phyloP scores from a whole-genome alignment of 2,113 vertebrate species.

The Isurus oxyrinchus region DNA sequence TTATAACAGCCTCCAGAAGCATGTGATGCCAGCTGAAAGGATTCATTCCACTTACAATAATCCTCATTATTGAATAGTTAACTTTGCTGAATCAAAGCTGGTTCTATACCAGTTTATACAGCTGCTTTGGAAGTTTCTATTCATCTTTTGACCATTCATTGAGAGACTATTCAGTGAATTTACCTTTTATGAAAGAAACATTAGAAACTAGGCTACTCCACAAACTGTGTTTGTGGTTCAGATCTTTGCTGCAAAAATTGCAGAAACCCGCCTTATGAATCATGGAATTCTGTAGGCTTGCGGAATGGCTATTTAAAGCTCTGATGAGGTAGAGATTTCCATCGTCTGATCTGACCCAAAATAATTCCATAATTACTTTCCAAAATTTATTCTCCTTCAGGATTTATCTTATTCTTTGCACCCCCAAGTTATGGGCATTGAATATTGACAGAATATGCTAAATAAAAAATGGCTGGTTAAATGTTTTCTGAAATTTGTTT shows the following conservation, averaged over 20 bases:
- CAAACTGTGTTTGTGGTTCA: not conserved
- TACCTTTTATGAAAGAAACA: conserved; percentile 12
- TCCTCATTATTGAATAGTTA: not conserved
- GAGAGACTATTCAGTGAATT: not conserved
- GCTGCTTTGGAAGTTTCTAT: not conserved
- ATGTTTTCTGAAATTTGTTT: not conserved
- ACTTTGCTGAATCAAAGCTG: conserved; percentile 18
- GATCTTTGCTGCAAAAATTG: not conserved
- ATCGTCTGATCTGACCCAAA: not conserved
- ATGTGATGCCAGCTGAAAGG: conserved; percentile 11
- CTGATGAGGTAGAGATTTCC: not conserved
- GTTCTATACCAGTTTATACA: not conserved
- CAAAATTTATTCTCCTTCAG: not conserved
- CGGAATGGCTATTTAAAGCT: not conserved
- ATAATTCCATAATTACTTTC: not conserved
- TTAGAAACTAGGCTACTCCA: not conserved
- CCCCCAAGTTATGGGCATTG: not conserved
- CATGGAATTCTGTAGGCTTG: not conserved
- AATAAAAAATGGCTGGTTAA: not conserved
- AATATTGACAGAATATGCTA: not conserved
- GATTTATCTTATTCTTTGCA: not conserved
- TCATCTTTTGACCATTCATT: conserved; percentile 30
- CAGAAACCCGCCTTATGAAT: not conserved
- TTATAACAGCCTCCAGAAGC: not conserved
- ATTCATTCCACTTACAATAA: not conserved